Evolutionary conservation across 2,797 vertebrate species (phyloP).

Genomic region (Onychomys leucogaster): DNA sequence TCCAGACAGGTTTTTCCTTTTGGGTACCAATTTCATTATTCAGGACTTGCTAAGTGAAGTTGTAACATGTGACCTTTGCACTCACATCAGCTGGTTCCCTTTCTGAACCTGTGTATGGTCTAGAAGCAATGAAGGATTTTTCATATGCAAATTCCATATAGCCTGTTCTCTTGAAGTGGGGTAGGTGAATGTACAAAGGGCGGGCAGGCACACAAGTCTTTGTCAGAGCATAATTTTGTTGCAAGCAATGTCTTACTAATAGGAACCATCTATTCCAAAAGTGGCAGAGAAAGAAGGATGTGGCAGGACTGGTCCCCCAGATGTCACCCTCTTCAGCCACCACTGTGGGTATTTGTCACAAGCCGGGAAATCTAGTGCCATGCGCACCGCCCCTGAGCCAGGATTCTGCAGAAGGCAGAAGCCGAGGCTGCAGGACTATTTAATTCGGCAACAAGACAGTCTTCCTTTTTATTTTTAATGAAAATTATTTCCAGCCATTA

Average conservation of each 20-base stretch:
- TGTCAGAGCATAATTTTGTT: neutral
- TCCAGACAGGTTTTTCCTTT: neutral
- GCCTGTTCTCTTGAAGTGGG: neutral
- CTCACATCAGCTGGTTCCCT: neutral
- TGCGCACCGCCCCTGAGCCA: too few relatives aligned
- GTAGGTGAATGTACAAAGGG: neutral
- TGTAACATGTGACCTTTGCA: neutral
- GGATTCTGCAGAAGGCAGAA: neutral
- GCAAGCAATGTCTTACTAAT: neutral
- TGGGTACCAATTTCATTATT: neutral
- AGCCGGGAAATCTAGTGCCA: neutral
- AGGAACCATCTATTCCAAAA: neutral
- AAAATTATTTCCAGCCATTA: slow-evolving; percentile 32
- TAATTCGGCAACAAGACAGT: neutral
- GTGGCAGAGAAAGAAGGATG: neutral
- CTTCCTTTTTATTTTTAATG: slow-evolving; percentile 58
- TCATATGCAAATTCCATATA: neutral
- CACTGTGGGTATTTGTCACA: neutral
- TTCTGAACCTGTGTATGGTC: slow-evolving; percentile 10
- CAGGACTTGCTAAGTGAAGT: slow-evolving; percentile 43
- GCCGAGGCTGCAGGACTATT: neutral
- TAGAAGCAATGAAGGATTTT: neutral
- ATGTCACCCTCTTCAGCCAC: neutral
- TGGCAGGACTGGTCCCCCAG: neutral
- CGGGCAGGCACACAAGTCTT: neutral